Base-by-base conservation (phyloP, 2,888 invertebrate genomes). In the Rotaria magnacalcarata region DNA sequence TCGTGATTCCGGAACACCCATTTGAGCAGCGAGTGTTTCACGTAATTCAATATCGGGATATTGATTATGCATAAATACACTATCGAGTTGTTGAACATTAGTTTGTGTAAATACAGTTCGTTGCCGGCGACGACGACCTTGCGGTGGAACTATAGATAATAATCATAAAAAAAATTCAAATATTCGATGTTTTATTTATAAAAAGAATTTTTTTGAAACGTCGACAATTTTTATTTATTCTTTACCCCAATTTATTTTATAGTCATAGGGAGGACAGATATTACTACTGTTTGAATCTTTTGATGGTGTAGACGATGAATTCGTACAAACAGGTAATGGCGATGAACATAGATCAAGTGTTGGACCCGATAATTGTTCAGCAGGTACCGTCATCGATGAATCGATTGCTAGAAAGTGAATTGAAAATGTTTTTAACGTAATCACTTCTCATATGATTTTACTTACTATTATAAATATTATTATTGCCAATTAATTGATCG, bases 1-100 rank as follows among this genome's bases (percentile, higher is more conserved):
- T 2, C 80, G 43, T 80, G 80, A 80, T 80, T 80, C 80, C n/a
- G 80, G 80, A 24, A 80, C 47, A 47, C 80, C 80, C 47, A 80
- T 47, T 80, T 47, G 80, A 47, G 47, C 47, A 24, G 80, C 43
- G 5, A 80, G 47, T 24, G 43, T n/a, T 24, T 80, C 80, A 47
- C 80, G 43, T 43, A 47, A 24, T 47, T 47, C 43, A 80, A 80
- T 80, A 47, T 80, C 80, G 3, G 80, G 80, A 80, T 80, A 80
- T 80, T 80, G 80, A 80, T 47, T 80, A 80, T 43, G 47, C 47
- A 43, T 80, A 80, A 80, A 80, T 24, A 47, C 47, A 43, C 11
- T 47, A 43, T 80, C 80, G 8, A 80, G 47, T 80, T 80, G 47
- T 43, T 47, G 43, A 47, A 80, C 47, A 47, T 80, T 24, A n/a